phyloP scores from a whole-genome alignment of 2,113 vertebrate species.

The Propithecus coquereli region DNA sequence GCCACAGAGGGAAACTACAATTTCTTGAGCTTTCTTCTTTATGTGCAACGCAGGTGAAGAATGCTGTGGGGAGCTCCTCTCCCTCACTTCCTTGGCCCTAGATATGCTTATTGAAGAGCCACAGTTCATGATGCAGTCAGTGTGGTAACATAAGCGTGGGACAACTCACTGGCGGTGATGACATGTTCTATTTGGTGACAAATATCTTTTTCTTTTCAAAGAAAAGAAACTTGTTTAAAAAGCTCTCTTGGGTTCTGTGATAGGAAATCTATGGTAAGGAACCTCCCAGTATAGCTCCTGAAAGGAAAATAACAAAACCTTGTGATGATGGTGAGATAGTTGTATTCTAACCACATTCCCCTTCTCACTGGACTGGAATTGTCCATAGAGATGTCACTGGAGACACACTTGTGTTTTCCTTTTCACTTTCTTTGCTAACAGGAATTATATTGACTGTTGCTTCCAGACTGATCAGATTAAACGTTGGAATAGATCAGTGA shows the following conservation, averaged over 20 bases:
- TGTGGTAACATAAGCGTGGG: background rate
- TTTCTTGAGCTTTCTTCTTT: constrained; percentile 46
- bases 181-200: background rate
- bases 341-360: background rate
- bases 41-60: background rate
- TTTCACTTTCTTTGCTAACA: background rate
- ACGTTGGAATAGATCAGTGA: background rate
- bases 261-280: background rate
- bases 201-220: background rate
- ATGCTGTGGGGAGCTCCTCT: background rate
- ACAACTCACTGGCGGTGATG: background rate
- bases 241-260: background rate
- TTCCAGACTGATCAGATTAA: background rate
- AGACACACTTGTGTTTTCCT: background rate
- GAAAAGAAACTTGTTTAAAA: background rate
- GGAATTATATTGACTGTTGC: background rate
- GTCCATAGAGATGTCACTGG: background rate
- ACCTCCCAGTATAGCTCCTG: background rate
- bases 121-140: background rate
- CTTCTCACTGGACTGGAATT: background rate
- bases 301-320: background rate
- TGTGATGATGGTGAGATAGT: background rate
- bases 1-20: background rate
- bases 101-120: background rate
- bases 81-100: background rate